Conservation (phyloP, 35 echinoderm and acorn worm genomes). For the Acanthaster planci region DNA sequence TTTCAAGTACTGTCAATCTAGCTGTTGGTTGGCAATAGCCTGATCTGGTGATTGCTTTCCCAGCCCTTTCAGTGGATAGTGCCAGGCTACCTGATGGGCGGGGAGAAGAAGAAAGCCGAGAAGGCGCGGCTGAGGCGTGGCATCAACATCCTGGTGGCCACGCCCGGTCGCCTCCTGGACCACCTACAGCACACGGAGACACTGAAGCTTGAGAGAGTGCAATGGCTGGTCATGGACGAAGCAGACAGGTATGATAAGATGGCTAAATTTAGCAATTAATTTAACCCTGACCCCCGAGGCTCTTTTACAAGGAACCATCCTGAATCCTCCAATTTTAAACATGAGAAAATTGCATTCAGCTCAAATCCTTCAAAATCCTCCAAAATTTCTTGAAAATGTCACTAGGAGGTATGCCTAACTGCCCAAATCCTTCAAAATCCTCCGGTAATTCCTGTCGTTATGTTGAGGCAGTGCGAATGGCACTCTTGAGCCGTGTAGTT, state of each 20-base stretch:
- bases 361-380: no score
- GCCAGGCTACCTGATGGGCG: constrained; percentile 84
- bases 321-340: no score
- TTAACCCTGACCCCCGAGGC: no score
- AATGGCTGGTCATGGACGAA: constrained; percentile 89
- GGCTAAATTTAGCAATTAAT: no score
- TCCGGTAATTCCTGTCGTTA: no score
- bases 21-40: not conserved
- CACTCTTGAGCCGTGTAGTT: no score
- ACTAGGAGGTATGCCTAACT: no score
- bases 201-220: constrained; percentile 49
- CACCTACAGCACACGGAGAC: constrained; percentile 68
- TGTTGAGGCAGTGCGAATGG: no score
- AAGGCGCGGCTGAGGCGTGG: constrained; percentile 82
- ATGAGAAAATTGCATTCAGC: no score
- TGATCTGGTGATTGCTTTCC: not conserved
- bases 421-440: no score
- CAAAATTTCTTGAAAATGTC: no score
- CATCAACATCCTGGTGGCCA: constrained; percentile 92
- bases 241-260: constrained; percentile 75
- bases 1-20: not conserved
- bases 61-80: constrained; percentile 97
- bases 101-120: constrained; percentile 91
- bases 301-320: no score
- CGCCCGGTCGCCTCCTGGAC: constrained; percentile 87